Percentiles rank a stretch among this genome's conserved stretches.
phyloP scores from a whole-genome alignment of 2,113 vertebrate species.

The Ochotona curzoniae region DNA sequence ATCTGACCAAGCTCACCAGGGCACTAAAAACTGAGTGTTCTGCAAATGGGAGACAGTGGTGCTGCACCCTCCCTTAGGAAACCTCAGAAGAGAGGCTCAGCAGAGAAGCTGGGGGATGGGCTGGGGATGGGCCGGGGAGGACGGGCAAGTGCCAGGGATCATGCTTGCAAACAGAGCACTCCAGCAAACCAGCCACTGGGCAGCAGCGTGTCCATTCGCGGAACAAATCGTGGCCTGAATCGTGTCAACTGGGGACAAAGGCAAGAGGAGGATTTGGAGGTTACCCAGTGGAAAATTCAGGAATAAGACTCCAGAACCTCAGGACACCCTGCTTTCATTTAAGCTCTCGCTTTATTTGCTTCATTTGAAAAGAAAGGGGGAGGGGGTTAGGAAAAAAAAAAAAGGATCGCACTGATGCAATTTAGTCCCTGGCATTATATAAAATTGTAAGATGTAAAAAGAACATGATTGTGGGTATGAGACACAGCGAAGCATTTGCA shows the following conservation, averaged over 20 bases:
- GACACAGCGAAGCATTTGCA: conserved; percentile 19
- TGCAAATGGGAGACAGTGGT: background rate
- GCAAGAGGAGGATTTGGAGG: conserved; percentile 51
- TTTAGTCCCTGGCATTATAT: conserved; percentile 9
- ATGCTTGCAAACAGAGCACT: too few species aligned
- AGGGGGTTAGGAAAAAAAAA: background rate
- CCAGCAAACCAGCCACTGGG: background rate
- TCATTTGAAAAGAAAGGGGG: background rate
- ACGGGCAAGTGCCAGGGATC: too few species aligned
- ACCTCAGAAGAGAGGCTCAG: conserved; percentile 31
- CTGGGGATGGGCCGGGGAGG: too few species aligned
- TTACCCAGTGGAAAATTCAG: conserved; percentile 75
- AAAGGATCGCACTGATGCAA: conserved; percentile 6
- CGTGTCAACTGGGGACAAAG: conserved; percentile 67
- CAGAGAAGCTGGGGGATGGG: too few species aligned
- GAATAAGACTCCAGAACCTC: conserved; percentile 64
- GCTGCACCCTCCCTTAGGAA: conserved; percentile 46
- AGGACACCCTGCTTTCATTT: conserved; percentile 74
- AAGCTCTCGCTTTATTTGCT: conserved; percentile 60
- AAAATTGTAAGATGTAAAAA: conserved; percentile 58
- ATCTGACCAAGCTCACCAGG: background rate
- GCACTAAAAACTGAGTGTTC: background rate
- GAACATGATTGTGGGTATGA: conserved; percentile 35
- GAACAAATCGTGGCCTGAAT: background rate
- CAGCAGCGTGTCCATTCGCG: background rate